Evolutionary conservation across 2,797 vertebrate genomes (phyloP).

Genomic region (Pantherophis vulpinus): DNA sequence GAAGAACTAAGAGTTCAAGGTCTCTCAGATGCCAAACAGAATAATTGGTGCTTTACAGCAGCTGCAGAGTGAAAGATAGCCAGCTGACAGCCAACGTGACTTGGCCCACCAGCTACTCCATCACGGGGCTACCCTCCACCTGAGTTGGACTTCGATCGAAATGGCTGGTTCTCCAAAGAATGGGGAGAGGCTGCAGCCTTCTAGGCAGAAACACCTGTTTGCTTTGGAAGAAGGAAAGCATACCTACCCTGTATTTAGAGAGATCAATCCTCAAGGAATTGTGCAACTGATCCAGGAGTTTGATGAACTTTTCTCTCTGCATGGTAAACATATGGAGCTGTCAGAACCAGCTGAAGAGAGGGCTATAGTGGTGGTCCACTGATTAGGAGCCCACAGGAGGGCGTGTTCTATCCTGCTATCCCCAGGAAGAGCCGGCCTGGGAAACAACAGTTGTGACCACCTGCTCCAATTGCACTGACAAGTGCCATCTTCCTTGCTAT

Average conservation of each 20-base stretch:
- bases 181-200: neutral
- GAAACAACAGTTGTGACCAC: neutral
- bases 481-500: neutral
- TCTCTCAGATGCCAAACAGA: neutral
- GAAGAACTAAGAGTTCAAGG: neutral
- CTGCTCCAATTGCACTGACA: neutral
- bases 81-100: neutral
- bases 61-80: neutral
- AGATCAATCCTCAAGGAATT: constrained; percentile 97
- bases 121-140: neutral
- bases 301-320: constrained; percentile 98
- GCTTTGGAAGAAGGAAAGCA: neutral
- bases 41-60: neutral
- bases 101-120: neutral
- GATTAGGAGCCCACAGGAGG: neutral
- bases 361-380: neutral
- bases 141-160: neutral
- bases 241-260: constrained; percentile 94
- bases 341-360: neutral
- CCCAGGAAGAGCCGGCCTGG: neutral
- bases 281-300: constrained; percentile 94
- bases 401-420: neutral
- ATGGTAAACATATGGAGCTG: constrained; percentile 25
- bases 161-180: neutral
- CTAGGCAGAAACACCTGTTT: neutral